Conservation (phyloP, 2,797 vertebrate species). For the Microcaecilia unicolor region DNA sequence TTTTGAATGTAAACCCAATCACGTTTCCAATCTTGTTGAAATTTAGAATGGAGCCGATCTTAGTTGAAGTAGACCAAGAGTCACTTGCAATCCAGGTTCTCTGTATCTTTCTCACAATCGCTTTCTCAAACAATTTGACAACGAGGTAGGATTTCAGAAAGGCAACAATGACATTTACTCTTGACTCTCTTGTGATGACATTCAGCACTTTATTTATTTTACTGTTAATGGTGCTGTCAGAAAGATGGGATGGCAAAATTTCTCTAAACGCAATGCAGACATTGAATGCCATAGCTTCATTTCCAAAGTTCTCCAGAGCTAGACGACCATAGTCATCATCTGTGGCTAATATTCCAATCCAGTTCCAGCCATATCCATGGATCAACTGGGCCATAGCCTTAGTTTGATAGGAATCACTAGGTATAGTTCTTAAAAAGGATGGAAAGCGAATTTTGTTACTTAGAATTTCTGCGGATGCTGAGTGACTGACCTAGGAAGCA, state of each 20-base stretch:
- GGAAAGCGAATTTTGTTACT: slow-evolving; percentile 81
- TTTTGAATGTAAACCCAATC: slow-evolving; percentile 76
- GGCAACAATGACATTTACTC: slow-evolving; percentile 71
- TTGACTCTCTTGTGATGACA: slow-evolving; percentile 57
- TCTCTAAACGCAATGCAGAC: slow-evolving; percentile 79
- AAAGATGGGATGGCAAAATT: slow-evolving; percentile 62
- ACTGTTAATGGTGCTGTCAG: slow-evolving; percentile 30
- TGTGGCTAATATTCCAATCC: slow-evolving; percentile 71
- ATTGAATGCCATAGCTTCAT: slow-evolving; percentile 49
- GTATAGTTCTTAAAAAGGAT: slow-evolving; percentile 74
- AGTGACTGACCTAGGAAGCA: slow-evolving; percentile 71
- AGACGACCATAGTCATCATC: slow-evolving; percentile 76
- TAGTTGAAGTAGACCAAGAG: slow-evolving; percentile 64
- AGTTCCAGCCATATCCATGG: slow-evolving; percentile 62
- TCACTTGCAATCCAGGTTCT: slow-evolving; percentile 82
- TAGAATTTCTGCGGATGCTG: slow-evolving; percentile 74
- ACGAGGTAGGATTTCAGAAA: slow-evolving; percentile 68
- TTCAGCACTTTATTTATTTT: slow-evolving; percentile 44
- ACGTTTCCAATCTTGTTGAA: slow-evolving; percentile 62
- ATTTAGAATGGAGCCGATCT: slow-evolving; percentile 45
- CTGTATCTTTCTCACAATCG: slow-evolving; percentile 37
- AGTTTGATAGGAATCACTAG: slow-evolving; percentile 74
- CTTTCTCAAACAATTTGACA: slow-evolving; percentile 53
- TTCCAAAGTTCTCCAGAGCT: slow-evolving; percentile 61
- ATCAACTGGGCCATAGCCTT: slow-evolving; percentile 74